Conservation (phyloP, 2,113 vertebrate species). For the Tor tambroides region DNA sequence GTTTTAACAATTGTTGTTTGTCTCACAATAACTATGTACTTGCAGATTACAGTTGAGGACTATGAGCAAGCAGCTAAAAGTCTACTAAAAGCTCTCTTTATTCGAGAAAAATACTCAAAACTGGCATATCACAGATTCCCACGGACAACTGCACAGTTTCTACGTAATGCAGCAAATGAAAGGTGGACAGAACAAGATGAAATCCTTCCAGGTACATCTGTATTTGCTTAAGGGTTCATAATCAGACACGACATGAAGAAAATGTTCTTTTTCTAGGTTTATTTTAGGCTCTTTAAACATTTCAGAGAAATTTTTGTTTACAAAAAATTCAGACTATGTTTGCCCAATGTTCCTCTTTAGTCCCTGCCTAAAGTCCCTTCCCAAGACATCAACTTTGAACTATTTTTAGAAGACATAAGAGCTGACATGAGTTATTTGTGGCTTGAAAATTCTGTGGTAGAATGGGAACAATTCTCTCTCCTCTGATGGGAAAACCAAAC, state of each 20-base stretch:
- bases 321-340: no score
- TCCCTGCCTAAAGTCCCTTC: background rate
- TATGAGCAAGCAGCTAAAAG: slow-evolving; percentile 92
- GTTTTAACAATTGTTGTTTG: background rate
- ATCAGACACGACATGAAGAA: background rate
- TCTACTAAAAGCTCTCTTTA: slow-evolving; percentile 88
- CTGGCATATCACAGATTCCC: slow-evolving; percentile 94
- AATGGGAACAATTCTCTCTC: background rate
- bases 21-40: background rate
- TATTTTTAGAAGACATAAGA: slow-evolving; percentile 21
- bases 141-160: slow-evolving; percentile 82
- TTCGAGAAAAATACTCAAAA: slow-evolving; percentile 92
- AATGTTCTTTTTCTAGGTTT: background rate
- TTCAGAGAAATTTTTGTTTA: background rate
- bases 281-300: slow-evolving; percentile 24
- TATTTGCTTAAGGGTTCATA: background rate
- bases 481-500: background rate
- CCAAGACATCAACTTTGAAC: slow-evolving; percentile 3
- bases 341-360: no score
- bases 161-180: slow-evolving; percentile 75
- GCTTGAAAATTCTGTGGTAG: background rate
- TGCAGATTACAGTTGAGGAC: slow-evolving; percentile 95
- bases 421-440: background rate
- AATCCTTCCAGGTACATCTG: slow-evolving; percentile 82
- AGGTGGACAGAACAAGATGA: slow-evolving; percentile 85